A percentile compares a stretch with the other conserved stretches of the same genome.
phyloP scores from a whole-genome alignment of 1,140 invertebrate species.

The Contarinia nasturtii region DNA sequence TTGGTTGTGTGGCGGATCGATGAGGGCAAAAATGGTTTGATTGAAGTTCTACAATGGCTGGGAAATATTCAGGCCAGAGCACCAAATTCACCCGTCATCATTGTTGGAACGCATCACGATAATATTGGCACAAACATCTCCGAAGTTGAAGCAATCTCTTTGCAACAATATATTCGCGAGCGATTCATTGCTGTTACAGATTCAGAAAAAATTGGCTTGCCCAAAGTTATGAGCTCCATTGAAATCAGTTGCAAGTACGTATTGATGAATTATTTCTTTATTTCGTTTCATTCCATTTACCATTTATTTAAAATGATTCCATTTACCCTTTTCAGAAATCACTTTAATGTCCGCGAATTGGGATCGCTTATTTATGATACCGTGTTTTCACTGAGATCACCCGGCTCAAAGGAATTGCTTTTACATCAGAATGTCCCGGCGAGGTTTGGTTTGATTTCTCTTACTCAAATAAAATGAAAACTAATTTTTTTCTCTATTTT shows the following conservation, averaged over 20 bases:
- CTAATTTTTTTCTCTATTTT: too few relatives aligned
- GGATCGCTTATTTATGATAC: constrained; percentile 88
- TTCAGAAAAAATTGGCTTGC: constrained; percentile 88
- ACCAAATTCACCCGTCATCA: constrained; percentile 84
- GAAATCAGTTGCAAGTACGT: constrained; percentile 49
- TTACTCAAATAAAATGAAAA: too few relatives aligned
- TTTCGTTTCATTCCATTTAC: not conserved
- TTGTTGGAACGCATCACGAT: constrained; percentile 90
- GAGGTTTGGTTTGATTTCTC: too few relatives aligned
- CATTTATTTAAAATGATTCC: constrained; percentile 1
- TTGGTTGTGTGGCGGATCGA: constrained; percentile 89
- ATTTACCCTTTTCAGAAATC: constrained; percentile 57
- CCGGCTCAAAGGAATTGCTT: constrained; percentile 75
- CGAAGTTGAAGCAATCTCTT: constrained; percentile 50
- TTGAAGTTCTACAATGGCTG: constrained; percentile 85
- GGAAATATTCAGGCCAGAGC: constrained; percentile 87
- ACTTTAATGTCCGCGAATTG: constrained; percentile 78
- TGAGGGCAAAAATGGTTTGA: constrained; percentile 79
- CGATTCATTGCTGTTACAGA: constrained; percentile 85
- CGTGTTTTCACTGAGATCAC: constrained; percentile 76
- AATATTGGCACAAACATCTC: constrained; percentile 52
- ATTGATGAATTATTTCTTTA: too few relatives aligned
- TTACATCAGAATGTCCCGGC: constrained; percentile 90
- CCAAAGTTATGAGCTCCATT: constrained; percentile 80
- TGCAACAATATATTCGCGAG: constrained; percentile 77